Percentiles rank a stretch among this genome's conserved stretches.
Evolutionary conservation across 2,888 invertebrate genomes (phyloP).

Genomic region (Calliopum simillimum): DNA sequence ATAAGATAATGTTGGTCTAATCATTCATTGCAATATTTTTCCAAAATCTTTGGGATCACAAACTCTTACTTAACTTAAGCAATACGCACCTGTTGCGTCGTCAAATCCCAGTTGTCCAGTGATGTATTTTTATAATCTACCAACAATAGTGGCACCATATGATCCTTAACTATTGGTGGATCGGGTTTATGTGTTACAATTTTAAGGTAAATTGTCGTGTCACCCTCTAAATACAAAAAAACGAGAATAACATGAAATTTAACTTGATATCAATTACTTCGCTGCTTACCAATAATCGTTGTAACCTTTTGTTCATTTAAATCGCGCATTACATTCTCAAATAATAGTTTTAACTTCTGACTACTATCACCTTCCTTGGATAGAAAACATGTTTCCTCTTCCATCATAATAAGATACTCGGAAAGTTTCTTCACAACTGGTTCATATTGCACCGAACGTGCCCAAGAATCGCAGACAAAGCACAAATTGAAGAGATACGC

Average conservation of each 20-base stretch:
- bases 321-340: constrained; percentile 83
- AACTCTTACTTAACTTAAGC: too few relatives aligned
- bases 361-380: constrained; percentile 77
- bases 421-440: constrained; percentile 94
- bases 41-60: too few relatives aligned
- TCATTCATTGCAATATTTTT: too few relatives aligned
- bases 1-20: too few relatives aligned
- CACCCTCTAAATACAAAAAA: constrained; percentile 73
- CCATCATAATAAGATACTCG: constrained; percentile 88
- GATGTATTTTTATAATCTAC: constrained; percentile 74
- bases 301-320: constrained; percentile 84
- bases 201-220: constrained; percentile 90
- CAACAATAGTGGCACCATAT: constrained; percentile 90
- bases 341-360: constrained; percentile 77
- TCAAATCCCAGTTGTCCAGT: constrained; percentile 89
- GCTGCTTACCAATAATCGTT: constrained; percentile 75
- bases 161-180: constrained; percentile 84
- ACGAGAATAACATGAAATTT: background rate
- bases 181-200: constrained; percentile 85
- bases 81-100: constrained; percentile 85
- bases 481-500: constrained; percentile 96
- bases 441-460: constrained; percentile 92
- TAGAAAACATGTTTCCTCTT: constrained; percentile 87
- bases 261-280: background rate
- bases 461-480: constrained; percentile 91